These are phyloP conservation scores for Hemicrepidius hirtus DNA, from an alignment of 2,888 invertebrate genomes.

Conservation along the genomic window DNA sequence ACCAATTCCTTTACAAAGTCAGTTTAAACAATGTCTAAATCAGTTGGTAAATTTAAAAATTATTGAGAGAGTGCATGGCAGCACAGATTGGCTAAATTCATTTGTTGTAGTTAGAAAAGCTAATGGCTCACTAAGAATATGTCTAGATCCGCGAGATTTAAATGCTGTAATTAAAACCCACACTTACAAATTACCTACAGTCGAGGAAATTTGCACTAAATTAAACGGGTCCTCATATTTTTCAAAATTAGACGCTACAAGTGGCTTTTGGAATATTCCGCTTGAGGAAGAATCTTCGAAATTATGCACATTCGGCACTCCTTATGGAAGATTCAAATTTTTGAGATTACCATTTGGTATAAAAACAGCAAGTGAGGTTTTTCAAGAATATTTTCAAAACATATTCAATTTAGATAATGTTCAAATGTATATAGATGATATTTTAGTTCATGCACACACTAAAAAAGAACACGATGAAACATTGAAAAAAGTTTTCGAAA, in stretches of 20 bases:
- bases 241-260: conserved; percentile 47
- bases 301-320: conserved; percentile 53
- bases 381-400: conserved; percentile 36
- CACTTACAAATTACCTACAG: conserved; percentile 2
- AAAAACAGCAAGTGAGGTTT: too few species aligned
- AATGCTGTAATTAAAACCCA: conserved; percentile 42
- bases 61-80: conserved; percentile 43
- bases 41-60: conserved; percentile 48
- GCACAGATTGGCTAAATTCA: conserved; percentile 56
- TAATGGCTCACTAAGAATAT: conserved; percentile 52
- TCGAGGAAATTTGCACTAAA: neutral
- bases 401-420: conserved; percentile 43
- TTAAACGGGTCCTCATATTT: conserved; percentile 45
- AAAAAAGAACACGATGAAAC: conserved; percentile 50
- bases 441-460: conserved; percentile 48
- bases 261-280: conserved; percentile 35
- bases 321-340: conserved; percentile 52
- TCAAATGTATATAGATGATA: conserved; percentile 54
- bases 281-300: conserved; percentile 50
- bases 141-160: conserved; percentile 54
- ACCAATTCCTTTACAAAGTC: conserved; percentile 52
- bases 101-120: conserved; percentile 54
- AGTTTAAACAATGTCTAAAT: conserved; percentile 51
- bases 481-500: conserved; percentile 53
- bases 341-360: conserved; percentile 35